phyloP scores from a whole-genome alignment of 2,797 vertebrate genomes.

The Lagorchestes hirsutus region DNA sequence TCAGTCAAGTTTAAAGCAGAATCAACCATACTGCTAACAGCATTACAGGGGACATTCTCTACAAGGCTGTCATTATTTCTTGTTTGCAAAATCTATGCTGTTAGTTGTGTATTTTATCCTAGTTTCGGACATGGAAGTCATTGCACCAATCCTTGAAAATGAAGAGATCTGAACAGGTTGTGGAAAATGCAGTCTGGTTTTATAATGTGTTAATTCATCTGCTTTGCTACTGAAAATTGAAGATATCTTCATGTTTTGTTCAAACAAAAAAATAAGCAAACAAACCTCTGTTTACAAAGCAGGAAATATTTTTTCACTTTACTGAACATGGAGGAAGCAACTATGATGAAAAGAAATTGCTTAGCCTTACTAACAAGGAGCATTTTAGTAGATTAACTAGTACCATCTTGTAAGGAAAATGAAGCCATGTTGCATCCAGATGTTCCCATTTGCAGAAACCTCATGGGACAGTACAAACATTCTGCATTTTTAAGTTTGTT shows the following conservation, averaged over 20 bases:
- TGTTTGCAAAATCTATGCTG: slow-evolving; percentile 75
- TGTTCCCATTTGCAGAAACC: slow-evolving; percentile 84
- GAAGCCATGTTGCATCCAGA: slow-evolving; percentile 89
- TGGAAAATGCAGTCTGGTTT: slow-evolving; percentile 75
- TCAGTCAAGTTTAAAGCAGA: slow-evolving; percentile 70
- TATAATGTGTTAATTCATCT: slow-evolving; percentile 82
- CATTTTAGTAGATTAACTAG: slow-evolving; percentile 82
- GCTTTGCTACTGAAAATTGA: slow-evolving; percentile 84
- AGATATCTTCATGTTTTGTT: slow-evolving; percentile 81
- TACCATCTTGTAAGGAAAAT: slow-evolving; percentile 87
- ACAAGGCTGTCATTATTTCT: slow-evolving; percentile 77
- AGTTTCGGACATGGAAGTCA: slow-evolving; percentile 79
- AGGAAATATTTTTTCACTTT: slow-evolving; percentile 83
- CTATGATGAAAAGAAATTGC: slow-evolving; percentile 82
- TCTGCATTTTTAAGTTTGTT: slow-evolving; percentile 85
- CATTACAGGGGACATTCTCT: slow-evolving; percentile 80
- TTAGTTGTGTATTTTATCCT: slow-evolving; percentile 81
- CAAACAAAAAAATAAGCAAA: slow-evolving; percentile 77
- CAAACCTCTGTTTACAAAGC: slow-evolving; percentile 83
- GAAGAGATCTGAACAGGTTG: slow-evolving; percentile 75
- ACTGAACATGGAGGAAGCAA: slow-evolving; percentile 85
- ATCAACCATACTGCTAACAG: slow-evolving; percentile 79
- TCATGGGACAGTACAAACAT: slow-evolving; percentile 82
- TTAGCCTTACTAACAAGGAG: slow-evolving; percentile 86
- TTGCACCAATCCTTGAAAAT: slow-evolving; percentile 76